Evolutionary conservation across 2,797 vertebrate genomes (phyloP).

Genomic region (Columba guinea): DNA sequence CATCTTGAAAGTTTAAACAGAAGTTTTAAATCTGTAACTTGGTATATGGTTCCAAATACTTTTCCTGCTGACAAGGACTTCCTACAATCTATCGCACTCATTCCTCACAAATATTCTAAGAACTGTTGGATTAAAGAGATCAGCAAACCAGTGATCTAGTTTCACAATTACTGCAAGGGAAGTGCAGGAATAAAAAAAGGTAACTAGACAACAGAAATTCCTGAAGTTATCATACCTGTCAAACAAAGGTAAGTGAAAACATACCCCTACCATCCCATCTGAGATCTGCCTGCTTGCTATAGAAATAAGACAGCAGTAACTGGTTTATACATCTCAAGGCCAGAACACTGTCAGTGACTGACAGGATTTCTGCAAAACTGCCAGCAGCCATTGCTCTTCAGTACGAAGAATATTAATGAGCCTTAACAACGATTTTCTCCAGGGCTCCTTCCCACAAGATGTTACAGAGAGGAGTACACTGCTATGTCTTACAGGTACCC

Average conservation of each 20-base stretch:
- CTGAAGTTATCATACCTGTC: background rate
- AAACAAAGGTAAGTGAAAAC: background rate
- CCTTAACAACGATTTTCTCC: background rate
- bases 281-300: background rate
- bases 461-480: background rate
- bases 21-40: background rate
- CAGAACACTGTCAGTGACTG: background rate
- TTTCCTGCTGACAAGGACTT: background rate
- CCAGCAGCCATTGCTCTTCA: background rate
- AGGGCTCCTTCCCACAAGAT: background rate
- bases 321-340: background rate
- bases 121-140: background rate
- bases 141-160: background rate
- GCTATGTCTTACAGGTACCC: background rate
- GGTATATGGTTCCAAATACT: background rate
- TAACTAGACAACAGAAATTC: background rate
- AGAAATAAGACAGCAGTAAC: background rate
- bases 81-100: background rate
- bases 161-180: background rate
- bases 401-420: slow-evolving; percentile 8
- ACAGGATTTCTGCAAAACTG: slow-evolving; percentile 14
- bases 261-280: background rate
- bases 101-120: background rate
- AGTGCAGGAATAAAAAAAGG: background rate
- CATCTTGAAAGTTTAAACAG: background rate